A percentile compares a stretch with the other conserved stretches of the same genome.
These are phyloP conservation scores for Drosophila bocqueti DNA, from an alignment of 1,140 invertebrate genomes.

Conservation along the genomic window DNA sequence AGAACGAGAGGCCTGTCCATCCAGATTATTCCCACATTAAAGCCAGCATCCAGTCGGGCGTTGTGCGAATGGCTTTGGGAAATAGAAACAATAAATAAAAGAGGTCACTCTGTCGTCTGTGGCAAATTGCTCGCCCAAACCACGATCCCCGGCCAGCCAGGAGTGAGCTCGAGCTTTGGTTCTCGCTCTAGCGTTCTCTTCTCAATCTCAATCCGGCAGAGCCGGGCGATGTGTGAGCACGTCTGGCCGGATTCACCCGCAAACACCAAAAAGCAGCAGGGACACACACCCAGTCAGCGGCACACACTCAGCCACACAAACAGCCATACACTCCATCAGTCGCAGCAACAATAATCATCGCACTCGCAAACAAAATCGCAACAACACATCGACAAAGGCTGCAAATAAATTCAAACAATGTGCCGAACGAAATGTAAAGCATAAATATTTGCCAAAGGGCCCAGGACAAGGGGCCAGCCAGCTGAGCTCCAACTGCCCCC, in stretches of 20 bases:
- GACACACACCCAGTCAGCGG: constrained; percentile 5
- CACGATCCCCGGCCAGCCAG: constrained; percentile 43
- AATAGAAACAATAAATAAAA: constrained; percentile 68
- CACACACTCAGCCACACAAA: constrained; percentile 21
- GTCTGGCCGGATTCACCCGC: constrained; percentile 58
- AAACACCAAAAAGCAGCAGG: constrained; percentile 46
- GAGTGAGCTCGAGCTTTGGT: constrained; percentile 11
- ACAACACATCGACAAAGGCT: constrained; percentile 70
- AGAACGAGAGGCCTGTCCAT: constrained; percentile 12
- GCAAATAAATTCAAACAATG: constrained; percentile 83
- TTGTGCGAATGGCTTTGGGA: constrained; percentile 19
- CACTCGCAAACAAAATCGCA: constrained; percentile 70
- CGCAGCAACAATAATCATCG: constrained; percentile 73
- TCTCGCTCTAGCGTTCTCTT: not conserved
- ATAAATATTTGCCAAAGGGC: constrained; percentile 81
- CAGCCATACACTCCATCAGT: constrained; percentile 7
- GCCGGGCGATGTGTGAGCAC: constrained; percentile 56
- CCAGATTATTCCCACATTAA: constrained; percentile 35
- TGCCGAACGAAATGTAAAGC: constrained; percentile 80
- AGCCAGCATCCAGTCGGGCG: constrained; percentile 7
- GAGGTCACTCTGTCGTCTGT: constrained; percentile 68
- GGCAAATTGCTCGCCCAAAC: constrained; percentile 65
- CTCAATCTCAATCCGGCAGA: constrained; percentile 13
- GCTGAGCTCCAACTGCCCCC: constrained; percentile 50
- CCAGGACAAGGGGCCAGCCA: constrained; percentile 44